A percentile compares a stretch with the other conserved stretches of the same genome.
These are phyloP conservation scores for Mesorhabditis spiculigera DNA, from an alignment of 2,888 invertebrate species.

Conservation along the genomic window DNA sequence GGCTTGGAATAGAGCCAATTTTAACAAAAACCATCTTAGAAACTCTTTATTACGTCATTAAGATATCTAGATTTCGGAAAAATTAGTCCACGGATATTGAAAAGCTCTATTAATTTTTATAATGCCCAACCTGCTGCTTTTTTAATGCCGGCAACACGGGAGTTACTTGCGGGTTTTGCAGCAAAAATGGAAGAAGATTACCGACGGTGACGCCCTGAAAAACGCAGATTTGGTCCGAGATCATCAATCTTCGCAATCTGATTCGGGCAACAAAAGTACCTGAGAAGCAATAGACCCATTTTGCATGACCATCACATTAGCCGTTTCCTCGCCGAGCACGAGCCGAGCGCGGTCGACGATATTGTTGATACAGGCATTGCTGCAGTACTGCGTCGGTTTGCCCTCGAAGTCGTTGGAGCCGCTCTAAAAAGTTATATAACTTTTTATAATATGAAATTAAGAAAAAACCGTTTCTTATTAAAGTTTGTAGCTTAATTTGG, in stretches of 20 bases:
- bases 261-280: too few relatives aligned
- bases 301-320: background rate
- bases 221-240: too few relatives aligned
- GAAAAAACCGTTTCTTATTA: too few relatives aligned
- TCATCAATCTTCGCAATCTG: too few relatives aligned
- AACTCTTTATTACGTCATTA: too few relatives aligned
- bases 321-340: background rate
- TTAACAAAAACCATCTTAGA: too few relatives aligned
- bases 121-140: background rate
- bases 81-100: background rate
- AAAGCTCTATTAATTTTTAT: background rate
- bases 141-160: background rate
- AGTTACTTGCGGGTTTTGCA: background rate
- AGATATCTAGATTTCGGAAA: background rate
- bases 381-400: background rate
- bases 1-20: too few relatives aligned
- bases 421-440: background rate
- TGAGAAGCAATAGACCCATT: background rate
- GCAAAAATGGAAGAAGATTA: background rate
- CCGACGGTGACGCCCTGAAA: background rate
- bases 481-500: too few relatives aligned
- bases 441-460: too few relatives aligned
- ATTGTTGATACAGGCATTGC: background rate
- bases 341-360: constrained; percentile 3
- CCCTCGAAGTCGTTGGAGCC: background rate